These are phyloP conservation scores for Brassicogethes aeneus DNA, from an alignment of 2,888 invertebrate genomes.

Conservation along the genomic window DNA sequence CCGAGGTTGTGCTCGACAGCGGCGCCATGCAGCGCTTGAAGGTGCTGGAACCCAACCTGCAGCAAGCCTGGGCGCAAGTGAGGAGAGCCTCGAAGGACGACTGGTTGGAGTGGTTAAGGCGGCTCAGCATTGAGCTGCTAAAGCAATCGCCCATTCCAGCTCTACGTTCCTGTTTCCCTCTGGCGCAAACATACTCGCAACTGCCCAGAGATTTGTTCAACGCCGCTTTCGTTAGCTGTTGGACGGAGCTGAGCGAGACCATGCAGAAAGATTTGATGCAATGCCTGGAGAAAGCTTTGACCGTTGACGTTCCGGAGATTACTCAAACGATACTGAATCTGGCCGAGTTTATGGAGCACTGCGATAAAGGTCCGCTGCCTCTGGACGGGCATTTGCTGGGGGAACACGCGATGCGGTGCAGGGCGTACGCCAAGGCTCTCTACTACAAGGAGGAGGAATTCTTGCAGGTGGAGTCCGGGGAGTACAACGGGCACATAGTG, in stretches of 20 bases:
- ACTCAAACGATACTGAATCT: constrained; percentile 94
- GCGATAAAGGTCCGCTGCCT: constrained; percentile 91
- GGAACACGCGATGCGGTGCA: constrained; percentile 89
- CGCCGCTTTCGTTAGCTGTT: constrained; percentile 97
- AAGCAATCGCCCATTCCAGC: constrained; percentile 96
- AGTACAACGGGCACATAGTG: constrained; percentile 68
- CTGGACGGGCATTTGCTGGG: constrained; percentile 81
- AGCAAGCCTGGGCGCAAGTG: constrained; percentile 87
- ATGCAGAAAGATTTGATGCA: constrained; percentile 69
- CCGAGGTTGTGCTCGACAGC: constrained; percentile 55
- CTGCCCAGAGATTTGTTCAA: constrained; percentile 95
- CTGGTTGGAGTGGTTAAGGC: constrained; percentile 95
- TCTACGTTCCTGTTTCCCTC: constrained; percentile 77
- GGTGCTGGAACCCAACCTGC: constrained; percentile 75
- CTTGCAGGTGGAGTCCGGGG: constrained; percentile 59
- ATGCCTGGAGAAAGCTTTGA: constrained; percentile 81
- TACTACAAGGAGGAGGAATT: constrained; percentile 94
- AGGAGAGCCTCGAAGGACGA: constrained; percentile 93
- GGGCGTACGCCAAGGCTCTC: constrained; percentile 70
- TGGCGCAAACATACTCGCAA: constrained; percentile 92
- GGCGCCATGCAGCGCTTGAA: constrained; percentile 71
- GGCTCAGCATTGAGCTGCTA: constrained; percentile 85
- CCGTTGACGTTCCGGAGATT: constrained; percentile 89
- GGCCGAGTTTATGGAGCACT: constrained; percentile 99
- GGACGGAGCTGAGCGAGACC: constrained; percentile 83